Conservation (phyloP, 2,797 vertebrate species). For the Cossypha polioptera region DNA sequence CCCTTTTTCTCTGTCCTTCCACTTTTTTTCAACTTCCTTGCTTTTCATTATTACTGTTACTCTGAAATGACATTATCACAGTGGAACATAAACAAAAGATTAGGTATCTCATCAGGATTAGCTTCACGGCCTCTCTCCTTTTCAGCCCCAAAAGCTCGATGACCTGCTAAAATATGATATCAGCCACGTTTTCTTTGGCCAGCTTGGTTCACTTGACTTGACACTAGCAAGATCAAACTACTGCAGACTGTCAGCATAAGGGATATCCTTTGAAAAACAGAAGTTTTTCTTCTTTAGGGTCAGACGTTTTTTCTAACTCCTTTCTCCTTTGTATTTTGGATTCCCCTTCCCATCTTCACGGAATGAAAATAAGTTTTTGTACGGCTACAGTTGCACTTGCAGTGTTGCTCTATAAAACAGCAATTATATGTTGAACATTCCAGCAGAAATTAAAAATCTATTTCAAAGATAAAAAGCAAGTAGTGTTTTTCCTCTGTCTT, state of each 20-base stretch:
- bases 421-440: background rate
- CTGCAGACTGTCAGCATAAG: conserved; percentile 76
- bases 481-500: background rate
- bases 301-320: background rate
- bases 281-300: conserved; percentile 40
- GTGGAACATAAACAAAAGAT: conserved; percentile 74
- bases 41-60: conserved; percentile 54
- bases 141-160: conserved; percentile 65
- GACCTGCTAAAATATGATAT: conserved; percentile 66
- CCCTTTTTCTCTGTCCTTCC: conserved; percentile 12
- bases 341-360: background rate
- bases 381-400: background rate
- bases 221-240: conserved; percentile 65
- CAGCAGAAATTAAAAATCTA: background rate
- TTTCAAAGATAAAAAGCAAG: background rate
- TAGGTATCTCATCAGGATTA: conserved; percentile 69
- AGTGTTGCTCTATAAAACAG: background rate
- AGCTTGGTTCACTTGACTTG: conserved; percentile 63
- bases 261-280: conserved; percentile 82
- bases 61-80: conserved; percentile 59
- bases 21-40: conserved; percentile 66
- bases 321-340: conserved; percentile 13
- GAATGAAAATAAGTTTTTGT: background rate
- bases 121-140: conserved; percentile 64
- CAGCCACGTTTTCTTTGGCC: conserved; percentile 77